These are phyloP conservation scores for Agriopis aurantiaria DNA, from an alignment of 2,888 invertebrate genomes.

Conservation along the genomic window DNA sequence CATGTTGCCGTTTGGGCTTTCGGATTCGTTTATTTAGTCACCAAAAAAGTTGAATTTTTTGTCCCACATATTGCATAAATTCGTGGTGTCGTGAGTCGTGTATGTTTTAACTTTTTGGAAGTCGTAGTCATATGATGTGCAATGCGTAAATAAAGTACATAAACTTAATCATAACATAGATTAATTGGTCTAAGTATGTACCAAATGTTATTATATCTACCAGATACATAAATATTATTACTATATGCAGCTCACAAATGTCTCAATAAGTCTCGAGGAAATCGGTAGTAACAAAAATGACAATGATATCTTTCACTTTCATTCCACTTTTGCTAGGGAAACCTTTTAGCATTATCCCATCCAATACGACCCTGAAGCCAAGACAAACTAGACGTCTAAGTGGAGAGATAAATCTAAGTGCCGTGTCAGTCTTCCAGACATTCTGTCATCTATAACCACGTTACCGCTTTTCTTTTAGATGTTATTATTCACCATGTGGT, in stretches of 20 bases:
- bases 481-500: constrained; percentile 14
- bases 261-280: constrained; percentile 1
- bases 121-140: no score
- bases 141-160: no score
- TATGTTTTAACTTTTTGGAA: no score
- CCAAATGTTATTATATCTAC: neutral
- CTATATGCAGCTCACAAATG: neutral
- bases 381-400: constrained; percentile 34
- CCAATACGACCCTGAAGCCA: constrained; percentile 21
- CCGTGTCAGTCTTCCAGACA: constrained; percentile 25
- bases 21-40: no score
- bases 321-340: constrained; percentile 19
- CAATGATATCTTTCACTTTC: constrained; percentile 21
- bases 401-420: constrained; percentile 36
- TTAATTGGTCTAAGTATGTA: neutral
- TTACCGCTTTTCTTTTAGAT: constrained; percentile 14
- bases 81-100: no score
- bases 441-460: constrained; percentile 23
- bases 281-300: constrained; percentile 10
- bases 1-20: no score
- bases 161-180: no score
- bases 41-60: no score
- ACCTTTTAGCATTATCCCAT: constrained; percentile 30
- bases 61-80: no score
- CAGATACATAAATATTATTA: neutral